Percentiles rank a stretch among this genome's conserved stretches.
Conservation (phyloP, 2,797 vertebrate species). For the Limnodromus scolopaceus region DNA sequence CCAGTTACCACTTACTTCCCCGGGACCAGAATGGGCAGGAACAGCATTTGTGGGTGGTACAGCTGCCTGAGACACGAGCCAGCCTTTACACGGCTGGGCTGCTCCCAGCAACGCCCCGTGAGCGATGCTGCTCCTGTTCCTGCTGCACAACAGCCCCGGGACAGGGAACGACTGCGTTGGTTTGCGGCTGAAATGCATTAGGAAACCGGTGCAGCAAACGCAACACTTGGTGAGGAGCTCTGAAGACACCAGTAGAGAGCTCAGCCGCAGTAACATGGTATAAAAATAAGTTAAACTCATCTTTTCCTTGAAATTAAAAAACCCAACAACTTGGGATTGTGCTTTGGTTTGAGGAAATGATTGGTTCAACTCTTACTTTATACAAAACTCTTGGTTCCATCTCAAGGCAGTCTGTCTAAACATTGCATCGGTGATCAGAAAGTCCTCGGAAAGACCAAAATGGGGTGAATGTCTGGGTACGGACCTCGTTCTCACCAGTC, state of each 20-base stretch:
- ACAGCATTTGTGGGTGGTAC: neutral
- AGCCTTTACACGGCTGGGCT: neutral
- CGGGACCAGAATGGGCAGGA: neutral
- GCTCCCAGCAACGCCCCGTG: fast-evolving
- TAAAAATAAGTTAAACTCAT: neutral
- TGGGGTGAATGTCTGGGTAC: neutral
- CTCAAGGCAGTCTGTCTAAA: neutral
- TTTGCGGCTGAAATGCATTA: neutral
- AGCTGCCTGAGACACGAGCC: fast-evolving
- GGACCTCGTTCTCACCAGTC: neutral
- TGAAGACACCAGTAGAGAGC: neutral
- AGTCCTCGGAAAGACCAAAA: neutral
- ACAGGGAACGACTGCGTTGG: fast-evolving
- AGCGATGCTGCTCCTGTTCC: neutral
- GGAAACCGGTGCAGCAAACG: neutral
- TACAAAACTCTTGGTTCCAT: neutral
- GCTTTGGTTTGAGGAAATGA: neutral
- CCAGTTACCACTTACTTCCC: neutral
- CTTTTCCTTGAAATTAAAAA: neutral
- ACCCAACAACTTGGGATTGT: neutral
- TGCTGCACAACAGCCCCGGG: neutral
- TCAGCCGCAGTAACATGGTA: neutral
- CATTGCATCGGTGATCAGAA: neutral
- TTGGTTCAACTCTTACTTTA: neutral
- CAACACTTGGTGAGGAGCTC: fast-evolving